Evolutionary conservation across 2,888 invertebrate genomes (phyloP).

Genomic region (Julus scanicus): DNA sequence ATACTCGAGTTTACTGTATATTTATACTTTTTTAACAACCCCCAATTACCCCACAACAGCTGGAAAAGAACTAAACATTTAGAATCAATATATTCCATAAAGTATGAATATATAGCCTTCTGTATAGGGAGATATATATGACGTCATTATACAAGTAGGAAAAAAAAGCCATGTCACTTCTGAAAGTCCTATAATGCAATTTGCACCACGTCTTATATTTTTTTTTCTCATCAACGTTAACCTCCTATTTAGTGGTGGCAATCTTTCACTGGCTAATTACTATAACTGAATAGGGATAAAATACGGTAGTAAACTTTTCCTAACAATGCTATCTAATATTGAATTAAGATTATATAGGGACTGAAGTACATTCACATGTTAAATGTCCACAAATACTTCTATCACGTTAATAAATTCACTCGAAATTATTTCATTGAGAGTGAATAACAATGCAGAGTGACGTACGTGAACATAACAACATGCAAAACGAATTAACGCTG

Average conservation of each 20-base stretch:
- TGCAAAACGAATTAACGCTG: slow-evolving; percentile 39
- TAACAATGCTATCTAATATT: not conserved
- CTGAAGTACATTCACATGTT: not conserved
- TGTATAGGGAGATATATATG: no score
- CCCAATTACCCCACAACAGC: no score
- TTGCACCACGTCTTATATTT: not conserved
- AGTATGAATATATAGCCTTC: no score
- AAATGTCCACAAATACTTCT: slow-evolving; percentile 13
- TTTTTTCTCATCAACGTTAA: not conserved
- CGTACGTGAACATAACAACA: slow-evolving; percentile 14
- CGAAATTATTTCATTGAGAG: slow-evolving; percentile 12
- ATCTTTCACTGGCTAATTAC: not conserved
- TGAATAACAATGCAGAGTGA: not conserved
- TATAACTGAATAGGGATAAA: not conserved
- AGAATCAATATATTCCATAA: no score
- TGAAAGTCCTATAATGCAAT: not conserved
- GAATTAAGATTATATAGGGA: not conserved
- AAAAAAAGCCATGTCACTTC: no score
- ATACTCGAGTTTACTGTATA: no score
- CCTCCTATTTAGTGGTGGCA: not conserved
- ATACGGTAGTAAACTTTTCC: not conserved
- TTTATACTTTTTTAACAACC: no score
- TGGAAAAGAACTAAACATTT: no score
- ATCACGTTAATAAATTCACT: slow-evolving; percentile 26
- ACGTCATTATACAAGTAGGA: no score